phyloP scores from a whole-genome alignment of 2,888 invertebrate species.

The Eurytoma adleriae region DNA sequence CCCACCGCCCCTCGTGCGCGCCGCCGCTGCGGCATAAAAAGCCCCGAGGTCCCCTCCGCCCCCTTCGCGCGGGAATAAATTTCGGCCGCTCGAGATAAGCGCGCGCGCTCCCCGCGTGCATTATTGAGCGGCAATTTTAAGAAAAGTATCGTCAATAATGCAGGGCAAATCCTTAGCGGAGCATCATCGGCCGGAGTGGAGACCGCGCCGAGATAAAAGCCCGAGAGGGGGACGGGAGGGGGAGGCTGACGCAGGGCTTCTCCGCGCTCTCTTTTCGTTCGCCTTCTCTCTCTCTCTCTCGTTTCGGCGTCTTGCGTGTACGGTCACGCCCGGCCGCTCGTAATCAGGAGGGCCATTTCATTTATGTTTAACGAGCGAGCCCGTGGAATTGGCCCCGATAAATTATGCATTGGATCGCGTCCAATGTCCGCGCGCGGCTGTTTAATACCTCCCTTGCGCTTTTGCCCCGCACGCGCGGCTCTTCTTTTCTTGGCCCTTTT shows the following conservation, averaged over 20 bases:
- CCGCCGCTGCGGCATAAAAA: not conserved
- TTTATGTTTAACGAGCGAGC: slow-evolving; percentile 64
- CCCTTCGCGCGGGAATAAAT: not conserved
- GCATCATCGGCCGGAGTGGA: not conserved
- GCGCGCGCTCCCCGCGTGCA: not conserved
- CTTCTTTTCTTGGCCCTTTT: not conserved
- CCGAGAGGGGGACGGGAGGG: too few relatives aligned
- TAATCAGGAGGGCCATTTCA: slow-evolving; percentile 67
- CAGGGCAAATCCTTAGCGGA: not conserved
- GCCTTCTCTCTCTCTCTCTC: not conserved
- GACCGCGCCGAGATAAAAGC: not conserved
- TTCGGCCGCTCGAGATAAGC: not conserved
- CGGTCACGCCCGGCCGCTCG: slow-evolving; percentile 20
- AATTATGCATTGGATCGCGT: slow-evolving; percentile 63
- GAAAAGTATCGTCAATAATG: slow-evolving; percentile 19
- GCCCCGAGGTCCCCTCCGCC: not conserved
- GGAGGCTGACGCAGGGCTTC: not conserved
- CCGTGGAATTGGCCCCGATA: slow-evolving; percentile 57
- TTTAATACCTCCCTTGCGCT: slow-evolving; percentile 18
- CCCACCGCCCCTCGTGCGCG: too few relatives aligned
- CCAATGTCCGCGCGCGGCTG: slow-evolving; percentile 38
- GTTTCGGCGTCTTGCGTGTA: too few relatives aligned
- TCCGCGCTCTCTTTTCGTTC: too few relatives aligned
- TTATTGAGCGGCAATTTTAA: slow-evolving; percentile 13
- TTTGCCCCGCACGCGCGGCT: slow-evolving; percentile 8